Conservation (phyloP, 1,140 invertebrate species). For the Latrodectus geometricus region DNA sequence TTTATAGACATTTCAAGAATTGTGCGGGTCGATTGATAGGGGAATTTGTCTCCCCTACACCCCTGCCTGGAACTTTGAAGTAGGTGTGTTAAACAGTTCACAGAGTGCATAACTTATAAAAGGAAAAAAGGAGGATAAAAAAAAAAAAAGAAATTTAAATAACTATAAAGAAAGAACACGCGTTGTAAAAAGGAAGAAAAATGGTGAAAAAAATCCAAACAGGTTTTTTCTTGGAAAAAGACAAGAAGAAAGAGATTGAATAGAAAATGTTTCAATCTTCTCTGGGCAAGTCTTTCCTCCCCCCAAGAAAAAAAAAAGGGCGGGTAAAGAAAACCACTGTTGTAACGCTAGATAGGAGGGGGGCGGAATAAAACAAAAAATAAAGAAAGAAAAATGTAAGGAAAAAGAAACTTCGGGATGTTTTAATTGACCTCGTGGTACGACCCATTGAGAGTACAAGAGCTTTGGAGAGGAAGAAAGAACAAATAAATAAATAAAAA, state of each 20-base stretch:
- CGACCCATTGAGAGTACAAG: slow-evolving; percentile 11
- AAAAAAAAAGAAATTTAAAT: not conserved
- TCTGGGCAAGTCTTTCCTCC: not conserved
- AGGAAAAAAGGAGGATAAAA: not conserved
- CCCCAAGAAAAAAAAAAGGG: slow-evolving; percentile 31
- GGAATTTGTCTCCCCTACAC: not conserved
- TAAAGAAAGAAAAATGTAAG: slow-evolving; percentile 32
- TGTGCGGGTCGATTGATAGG: not conserved
- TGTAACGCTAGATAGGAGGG: not conserved
- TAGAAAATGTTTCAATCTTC: slow-evolving; percentile 61
- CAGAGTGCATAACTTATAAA: not conserved
- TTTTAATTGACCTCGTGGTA: slow-evolving; percentile 57
- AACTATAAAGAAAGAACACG: slow-evolving; percentile 32
- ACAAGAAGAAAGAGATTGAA: slow-evolving; percentile 24
- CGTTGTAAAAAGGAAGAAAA: slow-evolving; percentile 8
- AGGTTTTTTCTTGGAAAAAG: slow-evolving; percentile 32
- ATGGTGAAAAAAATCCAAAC: slow-evolving; percentile 39
- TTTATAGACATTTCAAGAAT: not conserved
- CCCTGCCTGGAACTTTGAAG: not conserved
- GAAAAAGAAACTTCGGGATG: slow-evolving; percentile 46
- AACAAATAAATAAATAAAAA: slow-evolving; percentile 16
- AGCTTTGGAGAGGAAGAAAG: not conserved
- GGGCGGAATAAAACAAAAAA: not conserved
- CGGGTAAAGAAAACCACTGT: slow-evolving; percentile 41
- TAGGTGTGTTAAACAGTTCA: slow-evolving; percentile 38